Conservation (phyloP, 92 coral and sea anemone species). For the Porites lobata region DNA sequence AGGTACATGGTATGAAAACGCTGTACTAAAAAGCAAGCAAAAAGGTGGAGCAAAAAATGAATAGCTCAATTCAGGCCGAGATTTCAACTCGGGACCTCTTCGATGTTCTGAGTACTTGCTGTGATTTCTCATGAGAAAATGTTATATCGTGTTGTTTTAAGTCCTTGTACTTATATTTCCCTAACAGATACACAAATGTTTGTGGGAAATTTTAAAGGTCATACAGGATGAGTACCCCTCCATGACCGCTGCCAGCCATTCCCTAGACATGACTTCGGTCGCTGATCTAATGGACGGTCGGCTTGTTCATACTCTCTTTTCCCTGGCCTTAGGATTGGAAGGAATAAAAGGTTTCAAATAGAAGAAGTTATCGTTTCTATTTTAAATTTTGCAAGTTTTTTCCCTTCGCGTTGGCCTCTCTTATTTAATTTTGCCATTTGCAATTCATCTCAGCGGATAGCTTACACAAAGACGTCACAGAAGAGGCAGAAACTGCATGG, state of each 20-base stretch:
- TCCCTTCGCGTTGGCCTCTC: too few relatives aligned
- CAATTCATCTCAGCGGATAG: not conserved
- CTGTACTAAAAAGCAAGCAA: too few relatives aligned
- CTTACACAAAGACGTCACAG: slow-evolving; percentile 18
- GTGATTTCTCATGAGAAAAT: too few relatives aligned
- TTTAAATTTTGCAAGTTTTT: too few relatives aligned
- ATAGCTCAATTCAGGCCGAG: too few relatives aligned
- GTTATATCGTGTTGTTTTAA: too few relatives aligned
- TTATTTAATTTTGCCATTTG: too few relatives aligned
- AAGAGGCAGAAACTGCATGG: slow-evolving; percentile 28
- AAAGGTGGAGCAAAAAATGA: too few relatives aligned
- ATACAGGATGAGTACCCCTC: slow-evolving; percentile 2
- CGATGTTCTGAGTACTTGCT: too few relatives aligned
- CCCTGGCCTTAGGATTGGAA: not conserved
- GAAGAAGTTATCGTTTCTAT: too few relatives aligned
- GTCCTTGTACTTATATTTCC: not conserved
- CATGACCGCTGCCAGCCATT: not conserved
- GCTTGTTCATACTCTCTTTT: slow-evolving; percentile 29
- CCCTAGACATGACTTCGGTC: slow-evolving; percentile 28
- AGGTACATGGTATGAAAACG: too few relatives aligned
- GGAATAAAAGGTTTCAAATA: slow-evolving; percentile 15
- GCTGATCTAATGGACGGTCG: slow-evolving; percentile 49
- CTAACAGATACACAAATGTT: slow-evolving; percentile 25
- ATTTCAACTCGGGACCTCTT: too few relatives aligned
- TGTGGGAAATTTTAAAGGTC: slow-evolving; percentile 27